Conservation (phyloP, 2,888 invertebrate species). For the Eupithecia vulgata region DNA sequence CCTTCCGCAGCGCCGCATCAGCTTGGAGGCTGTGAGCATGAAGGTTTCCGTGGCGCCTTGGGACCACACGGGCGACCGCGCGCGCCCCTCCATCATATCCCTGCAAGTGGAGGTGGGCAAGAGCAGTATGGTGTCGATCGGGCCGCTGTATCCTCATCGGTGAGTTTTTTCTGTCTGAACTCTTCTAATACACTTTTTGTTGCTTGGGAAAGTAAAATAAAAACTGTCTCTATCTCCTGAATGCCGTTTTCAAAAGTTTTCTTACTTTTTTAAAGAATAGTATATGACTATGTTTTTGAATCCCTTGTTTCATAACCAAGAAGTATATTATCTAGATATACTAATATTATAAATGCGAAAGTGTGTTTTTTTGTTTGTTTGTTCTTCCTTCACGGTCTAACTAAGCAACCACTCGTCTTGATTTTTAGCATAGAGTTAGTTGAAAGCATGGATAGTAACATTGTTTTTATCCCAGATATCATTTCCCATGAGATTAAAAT, state of each 20-base stretch:
- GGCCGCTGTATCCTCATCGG: slow-evolving; percentile 72
- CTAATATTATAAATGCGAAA: too few relatives aligned
- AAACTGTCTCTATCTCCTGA: background rate
- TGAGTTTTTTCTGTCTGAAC: slow-evolving; percentile 39
- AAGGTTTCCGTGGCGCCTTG: slow-evolving; percentile 58
- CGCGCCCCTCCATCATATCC: slow-evolving; percentile 45
- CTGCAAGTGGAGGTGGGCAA: slow-evolving; percentile 59
- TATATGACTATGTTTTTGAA: too few relatives aligned
- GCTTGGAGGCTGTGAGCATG: slow-evolving; percentile 52
- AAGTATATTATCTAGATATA: too few relatives aligned
- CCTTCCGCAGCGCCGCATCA: slow-evolving; percentile 61
- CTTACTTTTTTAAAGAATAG: background rate
- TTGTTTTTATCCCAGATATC: too few relatives aligned
- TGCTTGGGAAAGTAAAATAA: background rate
- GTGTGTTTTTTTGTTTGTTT: too few relatives aligned
- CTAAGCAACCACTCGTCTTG: too few relatives aligned
- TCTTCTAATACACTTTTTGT: background rate
- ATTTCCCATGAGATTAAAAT: too few relatives aligned
- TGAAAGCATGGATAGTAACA: too few relatives aligned
- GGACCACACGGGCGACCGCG: slow-evolving; percentile 58
- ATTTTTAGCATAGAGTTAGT: too few relatives aligned
- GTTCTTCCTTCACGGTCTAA: too few relatives aligned
- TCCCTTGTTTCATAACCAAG: too few relatives aligned
- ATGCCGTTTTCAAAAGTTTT: background rate
- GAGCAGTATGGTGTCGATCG: slow-evolving; percentile 46